phyloP scores from a whole-genome alignment of 2,888 invertebrate species.

The Orthosia gracilis region DNA sequence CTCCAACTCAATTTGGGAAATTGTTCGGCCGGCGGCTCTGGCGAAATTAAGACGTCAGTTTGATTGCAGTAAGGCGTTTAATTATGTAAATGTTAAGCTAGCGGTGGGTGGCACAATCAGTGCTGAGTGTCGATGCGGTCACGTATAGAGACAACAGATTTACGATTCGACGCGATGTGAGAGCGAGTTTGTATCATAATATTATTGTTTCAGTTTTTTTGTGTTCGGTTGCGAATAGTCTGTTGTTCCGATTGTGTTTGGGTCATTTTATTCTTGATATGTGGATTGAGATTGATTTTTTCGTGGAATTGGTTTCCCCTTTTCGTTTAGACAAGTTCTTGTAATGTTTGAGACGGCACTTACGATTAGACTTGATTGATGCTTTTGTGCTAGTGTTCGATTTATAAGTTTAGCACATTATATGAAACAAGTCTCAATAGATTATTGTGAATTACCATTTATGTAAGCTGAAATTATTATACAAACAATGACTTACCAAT shows the following conservation, averaged over 20 bases:
- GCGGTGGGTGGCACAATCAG: constrained; percentile 87
- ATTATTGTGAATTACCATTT: neutral
- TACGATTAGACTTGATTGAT: neutral
- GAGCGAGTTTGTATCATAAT: constrained; percentile 56
- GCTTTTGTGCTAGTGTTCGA: neutral
- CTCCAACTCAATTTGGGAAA: constrained; percentile 91
- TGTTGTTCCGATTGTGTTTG: constrained; percentile 49
- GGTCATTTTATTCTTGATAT: constrained; percentile 45
- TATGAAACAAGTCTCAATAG: neutral
- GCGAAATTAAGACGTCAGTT: constrained; percentile 91
- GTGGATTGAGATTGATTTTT: constrained; percentile 32
- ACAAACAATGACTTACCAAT: neutral
- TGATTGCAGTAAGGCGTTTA: constrained; percentile 90
- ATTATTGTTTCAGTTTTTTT: constrained; percentile 66
- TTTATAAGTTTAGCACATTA: neutral
- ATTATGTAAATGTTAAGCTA: constrained; percentile 91
- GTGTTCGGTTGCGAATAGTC: constrained; percentile 50
- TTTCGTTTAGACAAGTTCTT: constrained; percentile 11
- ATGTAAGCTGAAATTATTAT: too few species aligned
- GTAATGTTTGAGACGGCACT: neutral
- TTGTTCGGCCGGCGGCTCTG: constrained; percentile 89
- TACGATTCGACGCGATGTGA: constrained; percentile 76
- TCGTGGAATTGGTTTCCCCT: neutral
- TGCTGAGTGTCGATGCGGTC: constrained; percentile 84
- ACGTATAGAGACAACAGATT: constrained; percentile 84